phyloP scores from a whole-genome alignment of 2,113 vertebrate species.

The Ochotona princeps region DNA sequence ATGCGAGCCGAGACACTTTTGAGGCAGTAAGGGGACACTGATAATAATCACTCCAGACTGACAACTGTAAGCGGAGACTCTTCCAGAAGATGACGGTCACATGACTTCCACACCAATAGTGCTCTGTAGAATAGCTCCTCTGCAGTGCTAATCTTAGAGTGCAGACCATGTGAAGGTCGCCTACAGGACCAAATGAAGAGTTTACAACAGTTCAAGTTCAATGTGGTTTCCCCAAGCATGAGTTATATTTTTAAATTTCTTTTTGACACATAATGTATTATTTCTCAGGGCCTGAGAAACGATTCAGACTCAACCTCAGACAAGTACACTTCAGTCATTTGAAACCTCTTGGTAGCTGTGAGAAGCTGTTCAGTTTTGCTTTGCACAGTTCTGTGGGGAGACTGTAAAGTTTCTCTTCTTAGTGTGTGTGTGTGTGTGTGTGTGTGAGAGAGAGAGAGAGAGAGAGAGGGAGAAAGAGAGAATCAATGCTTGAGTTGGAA shows the following conservation, averaged over 20 bases:
- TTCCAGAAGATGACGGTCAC: not conserved
- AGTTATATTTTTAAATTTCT: slow-evolving; percentile 70
- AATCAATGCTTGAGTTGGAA: slow-evolving; percentile 35
- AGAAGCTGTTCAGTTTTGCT: slow-evolving; percentile 56
- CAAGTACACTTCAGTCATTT: slow-evolving; percentile 46
- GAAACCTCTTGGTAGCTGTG: slow-evolving; percentile 69
- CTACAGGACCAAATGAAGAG: slow-evolving; percentile 3
- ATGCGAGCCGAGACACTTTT: not conserved
- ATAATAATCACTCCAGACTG: not conserved
- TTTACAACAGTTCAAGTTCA: slow-evolving; percentile 48
- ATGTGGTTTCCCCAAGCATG: slow-evolving; percentile 51
- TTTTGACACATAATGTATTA: slow-evolving; percentile 48
- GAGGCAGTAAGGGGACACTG: not conserved
- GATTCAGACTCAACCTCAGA: slow-evolving; percentile 72
- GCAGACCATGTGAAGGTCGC: slow-evolving; percentile 10
- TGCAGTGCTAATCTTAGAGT: slow-evolving; percentile 20
- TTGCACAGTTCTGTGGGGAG: slow-evolving; percentile 52
- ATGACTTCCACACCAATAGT: not conserved
- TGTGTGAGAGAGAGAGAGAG: not conserved
- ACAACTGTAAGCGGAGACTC: not conserved
- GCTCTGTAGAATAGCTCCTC: not conserved
- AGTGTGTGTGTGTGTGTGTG: not conserved
- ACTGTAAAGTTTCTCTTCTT: slow-evolving; percentile 40
- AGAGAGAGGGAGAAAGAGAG: not conserved
- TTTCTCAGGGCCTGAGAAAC: slow-evolving; percentile 66